Base-by-base conservation (phyloP, 2,797 vertebrate species). In the Mareca strepera region DNA sequence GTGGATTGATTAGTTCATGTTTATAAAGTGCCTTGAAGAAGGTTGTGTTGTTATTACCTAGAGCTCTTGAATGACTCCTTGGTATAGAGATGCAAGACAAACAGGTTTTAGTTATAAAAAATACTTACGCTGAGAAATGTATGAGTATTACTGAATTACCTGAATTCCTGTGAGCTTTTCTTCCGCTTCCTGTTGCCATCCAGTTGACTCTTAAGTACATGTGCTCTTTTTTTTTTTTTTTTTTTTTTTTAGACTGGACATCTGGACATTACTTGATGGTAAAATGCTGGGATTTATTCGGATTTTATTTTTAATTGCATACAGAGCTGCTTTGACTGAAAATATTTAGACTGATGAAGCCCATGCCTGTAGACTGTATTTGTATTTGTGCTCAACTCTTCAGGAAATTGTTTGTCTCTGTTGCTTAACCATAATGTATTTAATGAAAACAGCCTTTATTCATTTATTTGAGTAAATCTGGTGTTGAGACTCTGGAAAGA, bases 391-490 rank as follows among this genome's bases (percentile, higher is more conserved):
- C 44, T 94, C 39, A 85, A 28, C 44, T 89, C 68, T 80, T 89
- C 87, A 91, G 92, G 87, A 96, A 93, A 81, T 85, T 85, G 76
- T 68, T 89, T 92, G 43, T 82, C 39, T 90, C 88, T 84, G 43
- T 64, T 91, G 63, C 78, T 93, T 85, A 62, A 53, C 56, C 89
- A n/a, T 79, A 59, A 58, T 18, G 15, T 17, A 56, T 35, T 77
- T 84, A 56, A 89, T 87, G 70, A 93, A 93, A 87, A 67, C 1
- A 11, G 11, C 6, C 77, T 82, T 41, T 41, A 23, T 7, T 62
- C 28, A 10, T 69, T 76, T 75, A 86, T 76, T 84, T 17, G n/a
- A 56, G 22, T 76, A 80, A 87, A 70, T 63, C 28, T 66, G 17
- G 5, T 64, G 11, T 72, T 82, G 52, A 67, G 43, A 64, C 58